These are phyloP conservation scores for Brachyrhaphis roseni DNA, from an alignment of 2,797 vertebrate species.

Conservation along the genomic window DNA sequence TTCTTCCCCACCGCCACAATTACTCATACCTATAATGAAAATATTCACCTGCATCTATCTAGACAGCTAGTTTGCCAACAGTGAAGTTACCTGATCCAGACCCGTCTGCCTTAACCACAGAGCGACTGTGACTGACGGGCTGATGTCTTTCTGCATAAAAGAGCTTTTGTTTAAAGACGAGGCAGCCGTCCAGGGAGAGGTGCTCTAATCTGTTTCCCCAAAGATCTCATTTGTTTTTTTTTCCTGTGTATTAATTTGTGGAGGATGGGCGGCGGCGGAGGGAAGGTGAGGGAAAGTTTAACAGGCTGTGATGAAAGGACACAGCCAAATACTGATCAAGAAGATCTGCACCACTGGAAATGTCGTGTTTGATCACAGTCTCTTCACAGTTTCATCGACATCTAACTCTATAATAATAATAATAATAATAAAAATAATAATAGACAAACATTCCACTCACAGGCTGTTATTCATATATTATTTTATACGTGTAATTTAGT, in stretches of 20 bases:
- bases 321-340: slow-evolving; percentile 60
- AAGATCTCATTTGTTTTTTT: slow-evolving; percentile 37
- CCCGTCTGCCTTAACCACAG: slow-evolving; percentile 64
- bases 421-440: neutral
- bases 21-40: slow-evolving; percentile 61
- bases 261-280: slow-evolving; percentile 6
- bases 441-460: neutral
- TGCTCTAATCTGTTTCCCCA: slow-evolving; percentile 47
- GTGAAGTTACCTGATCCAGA: slow-evolving; percentile 60
- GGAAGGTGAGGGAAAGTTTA: slow-evolving; percentile 74
- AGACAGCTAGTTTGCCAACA: slow-evolving; percentile 69
- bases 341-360: slow-evolving; percentile 47
- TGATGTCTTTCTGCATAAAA: slow-evolving; percentile 52
- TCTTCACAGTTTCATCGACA: neutral
- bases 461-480: neutral
- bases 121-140: slow-evolving; percentile 38
- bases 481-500: slow-evolving; percentile 4
- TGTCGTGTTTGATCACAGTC: slow-evolving; percentile 39
- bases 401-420: neutral
- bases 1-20: slow-evolving; percentile 33
- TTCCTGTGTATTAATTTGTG: slow-evolving; percentile 30
- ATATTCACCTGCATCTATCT: slow-evolving; percentile 58
- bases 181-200: slow-evolving; percentile 54
- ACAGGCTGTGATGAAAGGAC: slow-evolving; percentile 53
- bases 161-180: slow-evolving; percentile 62